These are phyloP conservation scores for Neosilurus hyrtlii DNA, from an alignment of 2,797 vertebrate species.

Conservation along the genomic window DNA sequence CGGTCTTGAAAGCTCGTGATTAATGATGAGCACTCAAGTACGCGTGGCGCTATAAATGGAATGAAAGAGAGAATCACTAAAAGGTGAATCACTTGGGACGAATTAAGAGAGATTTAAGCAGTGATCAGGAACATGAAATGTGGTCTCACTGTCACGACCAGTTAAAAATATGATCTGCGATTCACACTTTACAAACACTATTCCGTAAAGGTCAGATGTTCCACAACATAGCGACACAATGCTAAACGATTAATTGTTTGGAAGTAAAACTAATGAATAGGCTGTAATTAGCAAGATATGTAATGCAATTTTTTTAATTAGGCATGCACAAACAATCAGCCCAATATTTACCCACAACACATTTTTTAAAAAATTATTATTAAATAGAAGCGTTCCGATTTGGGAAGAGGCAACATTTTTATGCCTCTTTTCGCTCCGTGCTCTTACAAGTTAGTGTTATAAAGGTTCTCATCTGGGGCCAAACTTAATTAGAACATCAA, in stretches of 20 bases:
- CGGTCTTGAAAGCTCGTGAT: not conserved
- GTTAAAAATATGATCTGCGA: not conserved
- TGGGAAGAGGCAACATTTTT: not conserved
- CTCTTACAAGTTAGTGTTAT: not conserved
- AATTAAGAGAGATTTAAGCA: not conserved
- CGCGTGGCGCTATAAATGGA: not conserved
- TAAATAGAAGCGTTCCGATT: not conserved
- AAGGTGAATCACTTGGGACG: not conserved
- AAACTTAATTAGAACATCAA: not conserved
- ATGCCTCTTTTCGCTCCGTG: not conserved
- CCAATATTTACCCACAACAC: too few species aligned
- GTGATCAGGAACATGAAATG: slow-evolving; percentile 16
- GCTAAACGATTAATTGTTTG: not conserved
- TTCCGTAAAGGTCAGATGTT: not conserved
- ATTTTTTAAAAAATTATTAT: too few species aligned
- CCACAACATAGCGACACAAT: too few species aligned
- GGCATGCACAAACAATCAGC: not conserved
- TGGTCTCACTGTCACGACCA: not conserved
- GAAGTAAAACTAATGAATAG: not conserved
- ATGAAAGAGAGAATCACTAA: not conserved
- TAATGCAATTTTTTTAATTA: slow-evolving; percentile 3
- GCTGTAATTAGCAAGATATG: not conserved
- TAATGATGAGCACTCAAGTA: not conserved
- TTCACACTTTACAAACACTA: not conserved
- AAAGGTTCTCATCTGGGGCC: not conserved